Conservation (phyloP, 2,888 invertebrate species). For the Drosophila mercatorum region DNA sequence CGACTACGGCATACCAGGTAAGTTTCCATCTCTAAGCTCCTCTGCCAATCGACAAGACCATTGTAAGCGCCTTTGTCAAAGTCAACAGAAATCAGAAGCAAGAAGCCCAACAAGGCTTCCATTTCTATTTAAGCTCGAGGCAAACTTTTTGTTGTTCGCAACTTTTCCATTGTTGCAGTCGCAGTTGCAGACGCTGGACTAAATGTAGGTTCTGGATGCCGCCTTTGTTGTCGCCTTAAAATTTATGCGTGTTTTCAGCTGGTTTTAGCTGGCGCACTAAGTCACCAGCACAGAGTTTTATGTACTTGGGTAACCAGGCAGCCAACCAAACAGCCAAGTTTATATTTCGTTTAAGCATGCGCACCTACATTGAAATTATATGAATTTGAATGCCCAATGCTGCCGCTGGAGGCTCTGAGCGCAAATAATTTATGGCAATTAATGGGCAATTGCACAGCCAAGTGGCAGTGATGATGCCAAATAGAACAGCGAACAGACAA, state of each 20-base stretch:
- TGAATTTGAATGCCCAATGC: slow-evolving; percentile 28
- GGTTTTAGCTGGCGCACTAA: slow-evolving; percentile 54
- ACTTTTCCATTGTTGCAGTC: slow-evolving; percentile 54
- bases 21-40: slow-evolving; percentile 35
- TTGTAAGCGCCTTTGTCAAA: slow-evolving; percentile 24
- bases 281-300: slow-evolving; percentile 27
- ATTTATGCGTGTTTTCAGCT: slow-evolving; percentile 72
- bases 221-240: slow-evolving; percentile 38
- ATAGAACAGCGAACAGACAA: slow-evolving; percentile 6
- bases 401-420: slow-evolving; percentile 15
- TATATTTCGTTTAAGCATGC: slow-evolving; percentile 59
- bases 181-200: slow-evolving; percentile 5
- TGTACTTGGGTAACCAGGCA: slow-evolving; percentile 37
- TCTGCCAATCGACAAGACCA: slow-evolving; percentile 21
- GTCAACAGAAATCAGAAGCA: slow-evolving; percentile 34
- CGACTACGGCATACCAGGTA: slow-evolving; percentile 90
- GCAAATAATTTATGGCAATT: slow-evolving; percentile 74
- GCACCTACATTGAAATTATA: slow-evolving; percentile 63
- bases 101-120: slow-evolving; percentile 43
- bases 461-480: slow-evolving; percentile 14
- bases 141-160: slow-evolving; percentile 58
- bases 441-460: slow-evolving; percentile 41
- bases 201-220: slow-evolving; percentile 12
- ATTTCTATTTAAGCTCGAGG: slow-evolving; percentile 36
- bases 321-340: slow-evolving; percentile 31